Percentiles rank a stretch among this genome's conserved stretches.
Evolutionary conservation across 2,888 invertebrate species (phyloP).

Genomic region (Dusona sp.): DNA sequence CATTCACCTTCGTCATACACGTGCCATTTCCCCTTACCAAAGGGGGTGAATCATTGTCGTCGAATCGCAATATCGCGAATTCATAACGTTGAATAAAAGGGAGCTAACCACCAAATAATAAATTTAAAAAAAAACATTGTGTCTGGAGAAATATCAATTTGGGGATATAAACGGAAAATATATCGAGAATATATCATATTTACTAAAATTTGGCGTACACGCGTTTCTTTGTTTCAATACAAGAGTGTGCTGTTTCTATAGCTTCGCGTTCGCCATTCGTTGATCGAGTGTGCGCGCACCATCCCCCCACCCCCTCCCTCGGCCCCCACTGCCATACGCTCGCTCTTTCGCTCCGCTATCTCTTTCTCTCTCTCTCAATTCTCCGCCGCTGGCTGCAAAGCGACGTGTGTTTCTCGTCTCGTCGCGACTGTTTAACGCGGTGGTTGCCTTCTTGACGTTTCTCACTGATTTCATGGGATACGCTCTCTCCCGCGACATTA

Average conservation of each 20-base stretch:
- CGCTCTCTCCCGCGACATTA: background rate
- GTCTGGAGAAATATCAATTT: background rate
- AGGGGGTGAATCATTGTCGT: conserved; percentile 12
- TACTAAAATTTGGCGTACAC: conserved; percentile 35
- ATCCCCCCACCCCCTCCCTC: conserved; percentile 44
- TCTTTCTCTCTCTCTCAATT: conserved; percentile 18
- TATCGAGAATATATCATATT: background rate
- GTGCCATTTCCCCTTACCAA: conserved; percentile 8
- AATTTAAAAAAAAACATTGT: background rate
- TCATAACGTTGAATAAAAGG: background rate
- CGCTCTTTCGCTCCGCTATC: conserved; percentile 39
- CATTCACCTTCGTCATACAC: conserved; percentile 10
- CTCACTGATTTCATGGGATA: conserved; percentile 23
- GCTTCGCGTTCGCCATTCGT: conserved; percentile 65
- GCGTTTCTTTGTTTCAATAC: conserved; percentile 61
- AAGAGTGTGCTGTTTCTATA: conserved; percentile 48
- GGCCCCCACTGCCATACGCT: conserved; percentile 37
- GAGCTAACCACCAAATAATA: background rate
- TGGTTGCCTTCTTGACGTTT: conserved; percentile 52
- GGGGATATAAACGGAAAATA: background rate
- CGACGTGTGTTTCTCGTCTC: conserved; percentile 55
- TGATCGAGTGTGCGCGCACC: conserved; percentile 62
- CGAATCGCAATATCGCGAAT: conserved; percentile 1
- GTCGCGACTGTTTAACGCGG: conserved; percentile 55
- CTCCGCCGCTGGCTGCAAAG: conserved; percentile 39